Base-by-base conservation (phyloP, 1,140 invertebrate species). In the Cydia strobilella region DNA sequence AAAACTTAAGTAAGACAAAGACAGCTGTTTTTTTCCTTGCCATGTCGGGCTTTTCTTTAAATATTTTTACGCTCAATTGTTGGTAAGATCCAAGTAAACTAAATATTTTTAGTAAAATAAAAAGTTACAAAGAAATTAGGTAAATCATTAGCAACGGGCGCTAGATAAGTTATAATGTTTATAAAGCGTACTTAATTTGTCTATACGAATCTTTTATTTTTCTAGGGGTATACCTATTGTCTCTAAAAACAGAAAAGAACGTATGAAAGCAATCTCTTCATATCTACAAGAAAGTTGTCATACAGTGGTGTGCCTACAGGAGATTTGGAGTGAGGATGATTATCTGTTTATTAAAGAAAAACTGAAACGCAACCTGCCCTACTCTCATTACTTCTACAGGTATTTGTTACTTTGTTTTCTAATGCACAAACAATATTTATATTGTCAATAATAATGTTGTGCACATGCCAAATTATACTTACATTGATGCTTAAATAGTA, bases 321-420 rank as follows among this genome's bases (percentile, higher is more conserved):
- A 99, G 94, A 95, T 99, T 88, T 99, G 98, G 98, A 95, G 94
- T 74, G 94, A 96, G 77, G 86, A 94, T 63, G 97, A 98, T 91
- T 99, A 95, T 91, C 90, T 96, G 78, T 93, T 93, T 77, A 94
- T 98, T 23, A 95, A 94, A 79, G 88, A 95, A 0, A 95, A 94
- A 85, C 93, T 95, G 1, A 87, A 94, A 54, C 86, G 85, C 75
- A 90, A 93, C n/a, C 89, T 98, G 65, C 97, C 97, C 9, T 96
- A 96, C 93, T 95, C 96, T 1, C 97, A 99, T 94, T 99, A 99
- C 88, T 99, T 99, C 91, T 96, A 97, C 86, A 99, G 97, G 96
- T 97, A 94, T 77, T 59, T n/a, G n/a, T 9, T 15, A 18, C 4
- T 18, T 54, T 54, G n/a, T n/a, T 10, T 76, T 72, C 75, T 12